Evolutionary conservation across 2,888 invertebrate species (phyloP), one percentile per base, ranked within the genome.

Genomic region (Phragmatobia fuliginosa): DNA sequence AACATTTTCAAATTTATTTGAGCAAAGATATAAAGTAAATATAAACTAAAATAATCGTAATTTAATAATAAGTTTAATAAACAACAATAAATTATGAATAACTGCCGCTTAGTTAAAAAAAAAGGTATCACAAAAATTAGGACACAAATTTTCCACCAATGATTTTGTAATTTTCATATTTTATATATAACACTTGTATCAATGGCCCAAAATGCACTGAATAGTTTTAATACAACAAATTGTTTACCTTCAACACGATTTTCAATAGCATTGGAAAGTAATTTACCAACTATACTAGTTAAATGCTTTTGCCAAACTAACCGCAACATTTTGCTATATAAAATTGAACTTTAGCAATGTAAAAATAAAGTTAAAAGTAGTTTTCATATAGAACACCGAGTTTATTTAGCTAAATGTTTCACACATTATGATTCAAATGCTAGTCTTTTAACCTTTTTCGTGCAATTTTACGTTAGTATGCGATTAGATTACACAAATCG

Each of bases 1-100:
- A 67, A 31, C 33, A 8, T 45, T 49, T 33, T 4, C 33, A n/a
- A 21, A 33, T 67, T 38, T 21, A 62, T 56, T 52, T 62, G 1
- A 38, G 62, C 62, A n/a, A 2, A 67, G 62, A 31, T 11, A 38
- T n/a, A 66, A 3, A 14, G 10, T 60, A 38, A 25, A 10, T 25
- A 60, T 60, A n/a, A 14, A 14, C 32, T 41, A 16, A 32, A 66
- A 33, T 66, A 60, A 1, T 10, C 41, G 45, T 41, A 32, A 45
- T 60, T 66, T 60, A 60, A 66, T 49, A 33, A 41, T 66, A 38
- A 38, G n/a, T 25, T 25, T 66, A 32, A 21, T 16, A 56, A 28
- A 38, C 2, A 18, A 18, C 18, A 28, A 18, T 14, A 18, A 28
- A 8, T 21, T 49, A 56, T 62, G n/a, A 56, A 18, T 38, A 56